Evolutionary conservation across 2,797 vertebrate genomes (phyloP), one percentile per base, ranked within the genome.

Genomic region (Bradypodion ventrale): DNA sequence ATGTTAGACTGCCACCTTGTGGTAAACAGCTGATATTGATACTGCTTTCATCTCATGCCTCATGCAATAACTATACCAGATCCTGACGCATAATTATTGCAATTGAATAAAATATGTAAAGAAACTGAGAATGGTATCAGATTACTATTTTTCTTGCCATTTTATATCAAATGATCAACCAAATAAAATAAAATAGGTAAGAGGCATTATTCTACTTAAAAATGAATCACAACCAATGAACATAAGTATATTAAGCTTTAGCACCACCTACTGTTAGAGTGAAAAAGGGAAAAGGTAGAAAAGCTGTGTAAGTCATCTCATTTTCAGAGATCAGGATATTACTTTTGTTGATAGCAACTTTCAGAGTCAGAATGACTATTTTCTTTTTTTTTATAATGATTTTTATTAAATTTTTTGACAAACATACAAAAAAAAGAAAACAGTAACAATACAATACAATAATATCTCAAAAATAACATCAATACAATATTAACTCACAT

Each of bases 1-100:
- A 37, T 62, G 56, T 81, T 85, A 56, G 40, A 35, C 1, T 70
- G 84, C 84, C 84, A 85, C n/a, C 84, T 81, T 49, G 84, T 85
- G 84, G 78, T 40, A 44, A 62, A 70, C 27, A 59, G 2, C 12
- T 32, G 16, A 29, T 29, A 85, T 56, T 80, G 25, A 15, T 29
- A 27, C 16, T 73, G 13, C n/a, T 74, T 59, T 27, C 15, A 75
- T 29, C 2, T 76, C 1, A 60, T 10, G 37, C 23, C 46, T 42
- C 42, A 46, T 52, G 12, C 7, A 3, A 49, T 65, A 19, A 73
- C 42, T 75, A 21, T 56, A 25, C 15, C 12, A 25, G 40, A 35
- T 59, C 2, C 2, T 68, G 40, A 78, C 75, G 19, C 52, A 75
- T 68, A 35, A 60, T 66, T 7, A 46, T 40, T 63, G 27, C 27